Evolutionary conservation across 2,888 invertebrate species (phyloP).

Genomic region (Patella depressa): DNA sequence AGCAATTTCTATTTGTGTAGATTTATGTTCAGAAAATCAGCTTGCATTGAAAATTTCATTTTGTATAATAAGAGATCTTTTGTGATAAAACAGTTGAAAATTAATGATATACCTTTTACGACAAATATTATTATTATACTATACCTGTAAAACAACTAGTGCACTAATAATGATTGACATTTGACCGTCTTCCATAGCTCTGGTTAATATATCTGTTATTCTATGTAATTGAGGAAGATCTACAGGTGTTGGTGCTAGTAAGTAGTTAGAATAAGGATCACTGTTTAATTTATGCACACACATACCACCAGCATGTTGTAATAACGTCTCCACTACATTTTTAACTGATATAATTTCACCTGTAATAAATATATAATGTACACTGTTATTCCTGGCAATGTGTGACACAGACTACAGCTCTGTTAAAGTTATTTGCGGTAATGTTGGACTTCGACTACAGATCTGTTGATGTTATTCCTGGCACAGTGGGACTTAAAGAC

Average conservation of each 20-base stretch:
- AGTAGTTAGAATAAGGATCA: constrained; percentile 34
- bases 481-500: too few relatives aligned
- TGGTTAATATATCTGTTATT: constrained; percentile 65
- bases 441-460: too few relatives aligned
- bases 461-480: too few relatives aligned
- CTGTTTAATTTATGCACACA: constrained; percentile 67
- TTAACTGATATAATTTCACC: constrained; percentile 41
- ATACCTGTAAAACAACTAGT: constrained; percentile 67
- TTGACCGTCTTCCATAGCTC: constrained; percentile 56
- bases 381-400: too few relatives aligned
- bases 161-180: constrained; percentile 61
- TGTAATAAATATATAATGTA: constrained; percentile 17
- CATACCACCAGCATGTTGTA: constrained; percentile 68
- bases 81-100: too few relatives aligned
- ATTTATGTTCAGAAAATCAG: too few relatives aligned
- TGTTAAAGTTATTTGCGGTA: too few relatives aligned
- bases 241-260: constrained; percentile 52
- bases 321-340: constrained; percentile 55
- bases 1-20: too few relatives aligned
- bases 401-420: too few relatives aligned
- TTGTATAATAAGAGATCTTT: too few relatives aligned
- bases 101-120: too few relatives aligned
- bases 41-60: too few relatives aligned
- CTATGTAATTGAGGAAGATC: constrained; percentile 61
- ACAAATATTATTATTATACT: neutral